Conservation (phyloP, 2,888 invertebrate species). For the Dyspetes luteomarginatus region DNA sequence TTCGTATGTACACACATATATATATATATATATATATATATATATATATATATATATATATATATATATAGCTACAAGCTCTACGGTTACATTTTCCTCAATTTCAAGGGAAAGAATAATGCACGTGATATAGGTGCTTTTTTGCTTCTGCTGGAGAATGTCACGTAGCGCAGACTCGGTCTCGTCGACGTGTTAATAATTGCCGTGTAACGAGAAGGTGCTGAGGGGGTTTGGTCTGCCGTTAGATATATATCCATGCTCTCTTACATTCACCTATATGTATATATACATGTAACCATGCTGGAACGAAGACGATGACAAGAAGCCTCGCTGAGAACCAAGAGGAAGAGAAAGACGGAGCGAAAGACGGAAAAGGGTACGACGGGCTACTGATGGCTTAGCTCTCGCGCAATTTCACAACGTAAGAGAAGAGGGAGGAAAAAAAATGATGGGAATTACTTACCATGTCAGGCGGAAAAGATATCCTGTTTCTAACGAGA, state of each 20-base stretch:
- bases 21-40: no score
- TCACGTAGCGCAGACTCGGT: slow-evolving; percentile 54
- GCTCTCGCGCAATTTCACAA: slow-evolving; percentile 67
- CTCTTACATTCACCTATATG: not conserved
- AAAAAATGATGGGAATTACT: slow-evolving; percentile 70
- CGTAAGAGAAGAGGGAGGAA: slow-evolving; percentile 43
- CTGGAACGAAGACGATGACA: slow-evolving; percentile 26
- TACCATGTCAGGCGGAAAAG: slow-evolving; percentile 66
- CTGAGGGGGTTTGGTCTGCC: not conserved
- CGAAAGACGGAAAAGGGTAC: slow-evolving; percentile 44
- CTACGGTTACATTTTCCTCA: slow-evolving; percentile 48
- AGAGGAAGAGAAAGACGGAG: slow-evolving; percentile 42
- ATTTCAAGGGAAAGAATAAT: slow-evolving; percentile 52
- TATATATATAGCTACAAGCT: not conserved
- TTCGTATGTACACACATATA: not conserved
- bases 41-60: not conserved
- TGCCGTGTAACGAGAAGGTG: slow-evolving; percentile 56
- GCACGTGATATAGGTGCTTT: slow-evolving; percentile 10
- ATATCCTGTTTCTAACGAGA: slow-evolving; percentile 75
- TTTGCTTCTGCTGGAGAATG: slow-evolving; percentile 20
- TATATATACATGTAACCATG: slow-evolving; percentile 10
- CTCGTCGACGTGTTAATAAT: slow-evolving; percentile 62
- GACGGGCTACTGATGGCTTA: slow-evolving; percentile 59
- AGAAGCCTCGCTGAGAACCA: slow-evolving; percentile 10
- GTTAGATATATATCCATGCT: not conserved